Evolutionary conservation across 2,797 vertebrate genomes (phyloP).

Genomic region (Chaunax sp.): DNA sequence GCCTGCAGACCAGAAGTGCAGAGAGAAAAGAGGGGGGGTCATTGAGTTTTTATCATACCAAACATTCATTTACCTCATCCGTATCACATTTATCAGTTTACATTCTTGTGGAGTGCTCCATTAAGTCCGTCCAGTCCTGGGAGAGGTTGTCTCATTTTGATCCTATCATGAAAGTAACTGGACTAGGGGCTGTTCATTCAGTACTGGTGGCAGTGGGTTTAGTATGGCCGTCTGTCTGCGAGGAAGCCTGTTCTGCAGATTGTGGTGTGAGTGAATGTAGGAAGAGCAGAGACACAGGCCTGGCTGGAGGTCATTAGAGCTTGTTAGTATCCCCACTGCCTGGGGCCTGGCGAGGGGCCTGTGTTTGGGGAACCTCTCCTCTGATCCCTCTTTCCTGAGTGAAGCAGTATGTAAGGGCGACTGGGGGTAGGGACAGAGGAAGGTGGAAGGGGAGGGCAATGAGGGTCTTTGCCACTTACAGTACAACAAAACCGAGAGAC

Average conservation of each 20-base stretch:
- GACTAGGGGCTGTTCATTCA: conserved; percentile 21
- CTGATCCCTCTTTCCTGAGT: conserved; percentile 56
- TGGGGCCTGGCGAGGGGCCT: conserved; percentile 57
- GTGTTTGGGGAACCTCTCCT: conserved; percentile 59
- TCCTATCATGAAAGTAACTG: conserved; percentile 33
- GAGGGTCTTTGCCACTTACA: conserved; percentile 57
- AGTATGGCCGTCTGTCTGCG: conserved; percentile 29
- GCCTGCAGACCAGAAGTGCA: conserved; percentile 71
- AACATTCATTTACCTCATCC: conserved; percentile 38
- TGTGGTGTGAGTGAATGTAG: conserved; percentile 55
- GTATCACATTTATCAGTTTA: conserved; percentile 15
- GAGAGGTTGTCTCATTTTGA: conserved; percentile 28
- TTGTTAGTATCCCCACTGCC: conserved; percentile 75
- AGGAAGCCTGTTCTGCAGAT: conserved; percentile 48
- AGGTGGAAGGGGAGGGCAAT: conserved; percentile 11
- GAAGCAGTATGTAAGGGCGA: conserved; percentile 35
- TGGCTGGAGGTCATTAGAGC: conserved; percentile 78
- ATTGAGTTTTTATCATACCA: conserved; percentile 34
- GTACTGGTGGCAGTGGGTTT: conserved; percentile 30
- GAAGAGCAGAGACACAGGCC: conserved; percentile 71
- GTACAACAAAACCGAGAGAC: conserved; percentile 57
- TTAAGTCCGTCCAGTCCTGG: background rate
- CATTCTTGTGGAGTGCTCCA: conserved; percentile 14
- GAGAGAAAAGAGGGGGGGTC: conserved; percentile 31
- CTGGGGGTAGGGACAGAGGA: conserved; percentile 25